Evolutionary conservation across 2,797 vertebrate genomes (phyloP).

Genomic region (Hydrolagus colliei): DNA sequence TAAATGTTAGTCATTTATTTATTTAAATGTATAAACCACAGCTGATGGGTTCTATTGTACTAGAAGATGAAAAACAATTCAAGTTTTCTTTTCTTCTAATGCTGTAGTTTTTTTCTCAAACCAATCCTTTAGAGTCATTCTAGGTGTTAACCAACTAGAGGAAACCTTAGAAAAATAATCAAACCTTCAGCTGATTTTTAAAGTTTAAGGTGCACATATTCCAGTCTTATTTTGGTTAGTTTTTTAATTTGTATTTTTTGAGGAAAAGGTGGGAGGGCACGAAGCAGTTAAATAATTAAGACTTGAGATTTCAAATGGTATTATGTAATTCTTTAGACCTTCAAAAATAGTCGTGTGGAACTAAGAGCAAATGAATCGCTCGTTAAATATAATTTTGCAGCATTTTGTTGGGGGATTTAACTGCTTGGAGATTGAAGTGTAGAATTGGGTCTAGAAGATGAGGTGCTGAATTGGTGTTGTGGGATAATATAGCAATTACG

Average conservation of each 20-base stretch:
- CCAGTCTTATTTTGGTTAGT: constrained; percentile 38
- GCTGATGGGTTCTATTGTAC: constrained; percentile 55
- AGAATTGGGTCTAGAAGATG: not conserved
- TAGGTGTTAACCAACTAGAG: constrained; percentile 35
- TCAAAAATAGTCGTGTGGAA: not conserved
- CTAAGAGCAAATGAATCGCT: not conserved
- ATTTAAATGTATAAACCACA: constrained; percentile 64
- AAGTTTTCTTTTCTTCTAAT: constrained; percentile 40
- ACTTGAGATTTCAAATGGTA: not conserved
- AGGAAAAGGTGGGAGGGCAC: constrained; percentile 41
- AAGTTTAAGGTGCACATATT: constrained; percentile 49
- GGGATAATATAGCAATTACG: constrained; percentile 17
- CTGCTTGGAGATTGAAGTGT: no score
- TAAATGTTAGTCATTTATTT: constrained; percentile 82
- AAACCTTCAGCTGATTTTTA: constrained; percentile 29
- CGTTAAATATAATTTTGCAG: not conserved
- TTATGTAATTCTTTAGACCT: constrained; percentile 12
- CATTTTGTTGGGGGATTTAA: no score
- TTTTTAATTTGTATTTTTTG: constrained; percentile 37
- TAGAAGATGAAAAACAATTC: constrained; percentile 40
- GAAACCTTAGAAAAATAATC: constrained; percentile 35
- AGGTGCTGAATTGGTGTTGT: not conserved
- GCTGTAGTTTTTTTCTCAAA: constrained; percentile 44
- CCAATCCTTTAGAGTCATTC: constrained; percentile 45
- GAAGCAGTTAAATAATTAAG: constrained; percentile 41